Conservation (phyloP, 2,888 invertebrate species). For the Hydraecia micacea region DNA sequence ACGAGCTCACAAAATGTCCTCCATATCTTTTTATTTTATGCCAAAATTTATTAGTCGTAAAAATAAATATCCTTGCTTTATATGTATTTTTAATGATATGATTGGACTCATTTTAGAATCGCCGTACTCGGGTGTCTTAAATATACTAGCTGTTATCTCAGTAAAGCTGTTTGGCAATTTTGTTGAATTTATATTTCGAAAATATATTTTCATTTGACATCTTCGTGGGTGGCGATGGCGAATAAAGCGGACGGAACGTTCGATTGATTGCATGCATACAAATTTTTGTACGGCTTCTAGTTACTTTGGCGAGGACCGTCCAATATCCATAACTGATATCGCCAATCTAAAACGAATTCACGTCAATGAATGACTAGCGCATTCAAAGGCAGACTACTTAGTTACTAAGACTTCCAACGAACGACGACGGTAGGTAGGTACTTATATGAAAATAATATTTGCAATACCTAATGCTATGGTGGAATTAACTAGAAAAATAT, state of each 20-base stretch:
- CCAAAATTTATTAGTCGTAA: conserved; percentile 85
- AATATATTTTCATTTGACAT: conserved; percentile 44
- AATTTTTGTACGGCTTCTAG: conserved; percentile 5
- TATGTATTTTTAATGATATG: conserved; percentile 81
- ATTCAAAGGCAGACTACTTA: neutral
- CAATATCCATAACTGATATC: conserved; percentile 1
- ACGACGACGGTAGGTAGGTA: neutral
- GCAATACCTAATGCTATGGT: neutral
- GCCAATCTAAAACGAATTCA: neutral
- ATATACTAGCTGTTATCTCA: conserved; percentile 53
- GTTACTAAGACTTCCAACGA: neutral
- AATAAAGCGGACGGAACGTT: conserved; percentile 33
- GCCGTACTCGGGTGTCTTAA: conserved; percentile 71
- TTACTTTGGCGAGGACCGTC: neutral
- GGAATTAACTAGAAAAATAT: neutral
- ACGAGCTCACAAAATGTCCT: conserved; percentile 80
- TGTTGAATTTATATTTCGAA: conserved; percentile 41
- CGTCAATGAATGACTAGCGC: neutral
- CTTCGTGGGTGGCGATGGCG: conserved; percentile 60
- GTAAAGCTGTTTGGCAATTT: conserved; percentile 47
- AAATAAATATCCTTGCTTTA: conserved; percentile 76
- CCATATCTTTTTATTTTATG: conserved; percentile 81
- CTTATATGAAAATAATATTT: neutral
- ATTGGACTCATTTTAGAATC: conserved; percentile 79
- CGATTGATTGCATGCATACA: conserved; percentile 35